Evolutionary conservation across 1,140 invertebrate species (phyloP).

Genomic region (Oppia nitens): DNA sequence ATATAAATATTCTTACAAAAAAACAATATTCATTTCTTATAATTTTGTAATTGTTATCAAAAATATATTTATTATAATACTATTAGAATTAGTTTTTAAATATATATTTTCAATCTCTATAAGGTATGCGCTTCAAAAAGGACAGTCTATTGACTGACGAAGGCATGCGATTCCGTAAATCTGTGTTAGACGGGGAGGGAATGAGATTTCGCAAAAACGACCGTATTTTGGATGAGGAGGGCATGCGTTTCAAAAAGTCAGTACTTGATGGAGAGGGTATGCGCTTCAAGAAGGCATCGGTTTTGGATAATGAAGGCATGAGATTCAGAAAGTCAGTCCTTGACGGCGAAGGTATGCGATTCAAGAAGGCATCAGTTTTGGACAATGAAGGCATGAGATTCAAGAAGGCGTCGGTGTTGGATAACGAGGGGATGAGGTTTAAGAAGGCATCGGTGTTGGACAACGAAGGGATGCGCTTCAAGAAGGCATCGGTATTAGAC

Average conservation of each 20-base stretch:
- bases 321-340: slow-evolving; percentile 5
- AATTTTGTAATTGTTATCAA: no score
- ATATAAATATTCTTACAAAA: no score
- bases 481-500: no score
- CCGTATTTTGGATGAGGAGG: neutral
- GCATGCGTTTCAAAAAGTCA: slow-evolving; percentile 3
- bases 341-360: slow-evolving; percentile 10
- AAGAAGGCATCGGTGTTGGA: neutral
- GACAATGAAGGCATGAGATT: neutral
- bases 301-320: slow-evolving; percentile 11
- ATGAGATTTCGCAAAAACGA: neutral
- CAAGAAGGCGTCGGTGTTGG: slow-evolving; percentile 2
- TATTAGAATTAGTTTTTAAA: no score
- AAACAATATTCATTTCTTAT: no score
- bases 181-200: neutral
- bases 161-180: slow-evolving; percentile 6
- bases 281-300: neutral
- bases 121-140: neutral
- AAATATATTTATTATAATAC: no score
- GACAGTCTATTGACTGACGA: neutral
- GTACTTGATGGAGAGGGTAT: slow-evolving; percentile 4
- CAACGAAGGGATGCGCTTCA: slow-evolving; percentile 9
- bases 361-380: neutral
- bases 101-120: no score
- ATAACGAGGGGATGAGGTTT: neutral